These are phyloP conservation scores for Sialia sialis DNA, from an alignment of 2,113 vertebrate species.

Conservation along the genomic window DNA sequence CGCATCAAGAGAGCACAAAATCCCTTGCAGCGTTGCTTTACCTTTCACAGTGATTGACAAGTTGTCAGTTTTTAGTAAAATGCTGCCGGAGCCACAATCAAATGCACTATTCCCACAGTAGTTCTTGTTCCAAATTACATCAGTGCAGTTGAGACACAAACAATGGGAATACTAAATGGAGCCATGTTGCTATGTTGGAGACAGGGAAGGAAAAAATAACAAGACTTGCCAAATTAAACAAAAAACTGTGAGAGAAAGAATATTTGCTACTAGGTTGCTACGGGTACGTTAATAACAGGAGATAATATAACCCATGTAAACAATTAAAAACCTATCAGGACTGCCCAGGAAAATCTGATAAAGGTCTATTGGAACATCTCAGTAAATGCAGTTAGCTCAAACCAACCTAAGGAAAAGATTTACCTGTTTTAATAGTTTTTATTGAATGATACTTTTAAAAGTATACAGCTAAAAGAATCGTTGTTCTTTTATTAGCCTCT, in stretches of 20 bases:
- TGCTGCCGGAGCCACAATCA: constrained; percentile 50
- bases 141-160: constrained; percentile 64
- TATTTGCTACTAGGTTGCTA: constrained; percentile 62
- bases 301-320: constrained; percentile 51
- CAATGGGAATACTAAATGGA: constrained; percentile 65
- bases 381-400: neutral
- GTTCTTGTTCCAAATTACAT: constrained; percentile 64
- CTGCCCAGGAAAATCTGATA: constrained; percentile 36
- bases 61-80: constrained; percentile 54
- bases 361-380: neutral
- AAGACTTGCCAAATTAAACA: constrained; percentile 62
- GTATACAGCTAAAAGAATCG: neutral
- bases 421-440: neutral
- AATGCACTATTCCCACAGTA: constrained; percentile 59
- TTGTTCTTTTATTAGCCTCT: neutral
- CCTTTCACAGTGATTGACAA: constrained; percentile 45
- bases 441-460: neutral
- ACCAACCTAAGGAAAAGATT: neutral
- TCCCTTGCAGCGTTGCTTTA: neutral
- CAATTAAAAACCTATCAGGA: constrained; percentile 38
- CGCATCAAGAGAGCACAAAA: neutral
- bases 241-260: constrained; percentile 56
- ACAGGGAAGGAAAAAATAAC: constrained; percentile 60
- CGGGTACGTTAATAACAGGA: constrained; percentile 53
- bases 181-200: constrained; percentile 66